A percentile compares a stretch with the other conserved stretches of the same genome.
Evolutionary conservation across 2,888 invertebrate species (phyloP).

Genomic region (Chesias legatella): DNA sequence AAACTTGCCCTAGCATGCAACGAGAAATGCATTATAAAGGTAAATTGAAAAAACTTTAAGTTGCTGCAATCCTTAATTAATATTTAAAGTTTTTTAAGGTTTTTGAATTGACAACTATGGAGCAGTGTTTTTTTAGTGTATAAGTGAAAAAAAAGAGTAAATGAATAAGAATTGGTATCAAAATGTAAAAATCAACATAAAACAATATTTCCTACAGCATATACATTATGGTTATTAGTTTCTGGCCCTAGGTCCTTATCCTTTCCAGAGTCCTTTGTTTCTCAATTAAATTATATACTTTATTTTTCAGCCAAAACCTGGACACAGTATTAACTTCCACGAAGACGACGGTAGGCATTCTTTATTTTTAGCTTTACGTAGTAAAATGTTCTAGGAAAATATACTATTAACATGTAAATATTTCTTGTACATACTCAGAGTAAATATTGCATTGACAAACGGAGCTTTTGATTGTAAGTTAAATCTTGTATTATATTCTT

Average conservation of each 20-base stretch:
- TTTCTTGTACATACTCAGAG: constrained; percentile 61
- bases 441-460: constrained; percentile 52
- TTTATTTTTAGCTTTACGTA: constrained; percentile 38
- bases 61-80: too few relatives aligned
- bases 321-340: constrained; percentile 86
- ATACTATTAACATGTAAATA: constrained; percentile 52
- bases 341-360: constrained; percentile 54
- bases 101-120: too few relatives aligned
- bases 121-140: too few relatives aligned
- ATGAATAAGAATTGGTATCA: too few relatives aligned
- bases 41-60: too few relatives aligned
- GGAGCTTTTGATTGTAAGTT: constrained; percentile 39
- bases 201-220: too few relatives aligned
- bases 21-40: constrained; percentile 95
- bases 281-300: constrained; percentile 26
- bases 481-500: constrained; percentile 15
- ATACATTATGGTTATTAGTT: too few relatives aligned
- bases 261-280: background rate
- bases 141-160: too few relatives aligned
- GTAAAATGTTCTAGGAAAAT: constrained; percentile 35
- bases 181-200: too few relatives aligned
- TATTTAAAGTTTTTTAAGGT: too few relatives aligned
- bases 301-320: constrained; percentile 88
- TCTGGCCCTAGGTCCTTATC: too few relatives aligned
- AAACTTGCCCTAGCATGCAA: constrained; percentile 95